Conservation (phyloP, 2,888 invertebrate species). For the Scaptomyza tumidula region DNA sequence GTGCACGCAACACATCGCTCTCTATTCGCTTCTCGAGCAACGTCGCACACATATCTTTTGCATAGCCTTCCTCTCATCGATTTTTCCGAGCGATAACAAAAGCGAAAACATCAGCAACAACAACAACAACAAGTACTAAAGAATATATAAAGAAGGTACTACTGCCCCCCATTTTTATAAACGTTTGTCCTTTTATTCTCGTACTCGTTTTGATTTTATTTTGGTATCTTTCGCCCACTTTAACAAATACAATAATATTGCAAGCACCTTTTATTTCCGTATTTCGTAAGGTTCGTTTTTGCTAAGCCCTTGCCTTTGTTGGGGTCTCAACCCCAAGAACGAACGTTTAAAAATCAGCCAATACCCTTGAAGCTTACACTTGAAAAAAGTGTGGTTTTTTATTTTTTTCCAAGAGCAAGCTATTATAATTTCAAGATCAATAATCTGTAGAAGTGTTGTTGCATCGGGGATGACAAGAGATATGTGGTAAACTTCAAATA, state of each 20-base stretch:
- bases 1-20: conserved; percentile 36
- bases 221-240: conserved; percentile 12
- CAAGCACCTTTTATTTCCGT: conserved; percentile 19
- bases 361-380: conserved; percentile 33
- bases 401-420: conserved; percentile 4
- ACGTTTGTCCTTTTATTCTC: conserved; percentile 36
- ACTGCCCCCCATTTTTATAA: conserved; percentile 68
- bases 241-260: conserved; percentile 28
- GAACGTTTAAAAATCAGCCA: conserved; percentile 23
- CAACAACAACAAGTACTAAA: conserved; percentile 26
- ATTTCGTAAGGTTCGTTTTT: conserved; percentile 44
- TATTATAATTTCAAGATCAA: conserved; percentile 22
- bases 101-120: conserved; percentile 29
- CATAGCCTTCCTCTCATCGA: conserved; percentile 57
- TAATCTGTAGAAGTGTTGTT: neutral
- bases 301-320: conserved; percentile 7
- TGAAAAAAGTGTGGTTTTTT: conserved; percentile 14
- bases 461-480: neutral
- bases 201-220: neutral
- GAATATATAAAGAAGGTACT: conserved; percentile 42
- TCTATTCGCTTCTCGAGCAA: conserved; percentile 25
- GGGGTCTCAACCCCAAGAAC: conserved; percentile 11
- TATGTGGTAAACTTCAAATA: neutral
- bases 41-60: conserved; percentile 16
- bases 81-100: conserved; percentile 61